Percentiles rank a stretch among this genome's conserved stretches.
These are phyloP conservation scores for Lamellibrachia luymesi DNA, from an alignment of 1,140 invertebrate genomes.

Conservation along the genomic window DNA sequence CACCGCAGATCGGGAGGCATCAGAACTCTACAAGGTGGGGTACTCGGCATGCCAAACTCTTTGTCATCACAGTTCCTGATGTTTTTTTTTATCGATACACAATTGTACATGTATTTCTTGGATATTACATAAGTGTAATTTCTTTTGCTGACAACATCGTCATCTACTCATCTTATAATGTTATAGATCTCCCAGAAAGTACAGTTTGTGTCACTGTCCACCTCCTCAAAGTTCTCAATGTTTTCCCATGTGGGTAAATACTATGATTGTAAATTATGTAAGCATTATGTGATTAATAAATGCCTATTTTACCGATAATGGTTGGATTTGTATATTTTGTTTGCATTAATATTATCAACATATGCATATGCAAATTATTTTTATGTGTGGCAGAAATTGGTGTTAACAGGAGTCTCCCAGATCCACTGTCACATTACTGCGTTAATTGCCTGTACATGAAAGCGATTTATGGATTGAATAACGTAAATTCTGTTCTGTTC, in stretches of 20 bases:
- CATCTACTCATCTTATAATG: background rate
- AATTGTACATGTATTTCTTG: no score
- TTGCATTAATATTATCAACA: no score
- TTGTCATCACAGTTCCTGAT: background rate
- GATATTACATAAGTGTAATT: background rate
- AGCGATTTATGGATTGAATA: no score
- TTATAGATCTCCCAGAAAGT: background rate
- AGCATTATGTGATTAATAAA: background rate
- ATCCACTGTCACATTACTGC: no score
- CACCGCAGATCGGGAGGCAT: slow-evolving; percentile 41
- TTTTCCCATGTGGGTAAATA: background rate
- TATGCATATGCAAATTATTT: no score
- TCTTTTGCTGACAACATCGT: background rate
- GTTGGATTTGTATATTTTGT: background rate
- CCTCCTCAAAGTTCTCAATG: background rate
- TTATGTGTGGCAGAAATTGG: no score
- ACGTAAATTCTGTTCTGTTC: no score
- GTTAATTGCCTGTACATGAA: no score
- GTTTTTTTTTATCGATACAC: background rate
- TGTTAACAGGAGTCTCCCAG: no score
- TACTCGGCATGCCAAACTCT: background rate
- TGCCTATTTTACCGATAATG: background rate
- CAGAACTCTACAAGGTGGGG: slow-evolving; percentile 51
- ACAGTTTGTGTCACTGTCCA: background rate
- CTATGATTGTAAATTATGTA: background rate